Percentiles rank a stretch among this genome's conserved stretches.
Evolutionary conservation across 2,888 invertebrate genomes (phyloP).

Genomic region (Chrysodeixis includens): DNA sequence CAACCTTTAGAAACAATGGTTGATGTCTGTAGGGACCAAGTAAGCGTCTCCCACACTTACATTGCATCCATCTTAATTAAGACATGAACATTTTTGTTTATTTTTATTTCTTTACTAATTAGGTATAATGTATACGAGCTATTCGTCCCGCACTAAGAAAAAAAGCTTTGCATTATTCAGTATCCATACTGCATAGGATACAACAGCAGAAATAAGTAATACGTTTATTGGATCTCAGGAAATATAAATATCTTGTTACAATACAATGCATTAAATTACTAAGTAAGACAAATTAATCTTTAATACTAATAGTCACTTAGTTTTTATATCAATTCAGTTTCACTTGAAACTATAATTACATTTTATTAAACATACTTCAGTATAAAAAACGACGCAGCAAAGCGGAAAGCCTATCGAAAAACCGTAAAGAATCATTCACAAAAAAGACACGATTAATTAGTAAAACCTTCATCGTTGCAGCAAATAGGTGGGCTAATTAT

Average conservation of each 20-base stretch:
- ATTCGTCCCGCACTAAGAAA: neutral
- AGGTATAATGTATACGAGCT: neutral
- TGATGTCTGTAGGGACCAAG: neutral
- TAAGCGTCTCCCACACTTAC: neutral
- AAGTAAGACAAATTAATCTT: neutral
- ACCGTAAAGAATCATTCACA: neutral
- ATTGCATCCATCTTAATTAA: neutral
- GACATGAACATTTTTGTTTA: neutral
- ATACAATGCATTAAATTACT: neutral
- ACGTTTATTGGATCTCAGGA: neutral
- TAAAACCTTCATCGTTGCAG: neutral
- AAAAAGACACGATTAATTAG: neutral
- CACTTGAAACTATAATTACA: neutral
- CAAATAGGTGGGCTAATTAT: neutral
- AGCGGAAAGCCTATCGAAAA: neutral
- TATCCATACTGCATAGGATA: neutral
- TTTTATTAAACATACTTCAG: neutral
- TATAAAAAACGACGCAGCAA: neutral
- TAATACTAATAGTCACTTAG: neutral
- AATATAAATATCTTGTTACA: neutral
- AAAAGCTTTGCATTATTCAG: neutral
- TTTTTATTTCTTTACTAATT: neutral
- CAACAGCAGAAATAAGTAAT: neutral
- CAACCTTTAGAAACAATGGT: conserved; percentile 2
- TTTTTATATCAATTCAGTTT: neutral